Evolutionary conservation across 2,888 invertebrate genomes (phyloP), one percentile per base, ranked within the genome.

Genomic region (Zeuzera pyrina): DNA sequence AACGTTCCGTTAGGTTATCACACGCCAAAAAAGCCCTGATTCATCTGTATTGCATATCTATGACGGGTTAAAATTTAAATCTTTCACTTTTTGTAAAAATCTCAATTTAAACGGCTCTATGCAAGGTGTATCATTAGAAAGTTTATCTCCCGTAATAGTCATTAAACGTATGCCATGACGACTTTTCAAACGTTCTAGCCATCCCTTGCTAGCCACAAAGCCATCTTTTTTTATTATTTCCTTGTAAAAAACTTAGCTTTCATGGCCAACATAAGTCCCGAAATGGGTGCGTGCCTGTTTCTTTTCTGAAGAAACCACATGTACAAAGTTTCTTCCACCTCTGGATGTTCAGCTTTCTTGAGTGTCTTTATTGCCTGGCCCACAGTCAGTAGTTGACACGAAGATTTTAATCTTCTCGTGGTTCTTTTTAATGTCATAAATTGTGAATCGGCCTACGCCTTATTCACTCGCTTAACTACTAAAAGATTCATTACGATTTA

Each of bases 1-100:
- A 49, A 45, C 25, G 47, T 49, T 45, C 50, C 45, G 23, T 43
- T 38, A 32, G 51, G 50, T 27, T n/a, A 52, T 29, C 26, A 50
- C 33, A 31, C 36, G 33, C 36, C 47, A 51, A 45, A 45, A 52
- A 29, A 52, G 39, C 24, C 45, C 45, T 38, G 48, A 44, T 41
- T 49, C 44, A 34, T 42, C 43, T 36, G 49, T 44, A 46, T 47
- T 49, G 30, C 47, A 50, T 29, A 26, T 30, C 30, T 41, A 39
- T 35, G 35, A 43, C 16, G 45, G 45, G 35, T 25, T 4, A 43
- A 49, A 44, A 39, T 45, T 34, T 39, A 42, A 35, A 38, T 46
- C 46, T 6, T 47, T 41, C 31, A 46, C 39, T 23, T 42, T 41
- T 41, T 44, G 34, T 29, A 41, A 36, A 42, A 45, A 46, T 39